Base-by-base conservation (phyloP, 2,113 vertebrate species). In the Nipponia nippon region DNA sequence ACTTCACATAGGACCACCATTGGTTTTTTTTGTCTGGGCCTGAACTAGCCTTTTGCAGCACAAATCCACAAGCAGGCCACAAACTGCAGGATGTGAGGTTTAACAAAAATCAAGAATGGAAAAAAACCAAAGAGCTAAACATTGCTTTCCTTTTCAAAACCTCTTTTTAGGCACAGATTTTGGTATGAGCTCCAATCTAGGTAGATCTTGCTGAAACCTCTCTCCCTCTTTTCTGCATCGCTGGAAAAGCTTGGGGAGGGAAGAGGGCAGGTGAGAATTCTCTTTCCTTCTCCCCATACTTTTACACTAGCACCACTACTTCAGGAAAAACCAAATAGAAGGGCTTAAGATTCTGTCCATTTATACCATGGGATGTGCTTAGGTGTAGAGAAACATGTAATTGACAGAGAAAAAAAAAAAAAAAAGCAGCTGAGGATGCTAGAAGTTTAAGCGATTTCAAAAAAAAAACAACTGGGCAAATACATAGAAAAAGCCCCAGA, bases 351-450 rank as follows among this genome's bases (percentile, higher is more conserved):
- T 63, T 55, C 34, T 44, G 25, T 40, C 22, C 5, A 34, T 23
- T 89, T 81, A 73, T 8, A 52, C 23, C 9, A 46, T 0, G 0
- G 32, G 26, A 65, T 3, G 1, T 21, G 23, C 44, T 87, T 34
- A 34, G 1, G 0, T 23, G 12, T 11, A 81, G 10, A 56, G 40
- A 70, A 84, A 52, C 38, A 38, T 38, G 38, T 38, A 38, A 8
- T 38, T 38, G 38, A 38, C 38, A 38, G 38, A 38, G 38, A 9
- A 38, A 38, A 38, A 38, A 38, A 38, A 38, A 38, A 38, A 38
- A 49, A 34, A 38, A n/a, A 23, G 4, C n/a, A 73, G 9, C 8
- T 20, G 32, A 70, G 10, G 20, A 67, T n/a, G 38, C 19, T 49
- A 14, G 20, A 87, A 53, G 29, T 14, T 5, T 32, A 30, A 1